A percentile compares a stretch with the other conserved stretches of the same genome.
Evolutionary conservation across 2,113 vertebrate species (phyloP).

Genomic region (Scolopax mira): DNA sequence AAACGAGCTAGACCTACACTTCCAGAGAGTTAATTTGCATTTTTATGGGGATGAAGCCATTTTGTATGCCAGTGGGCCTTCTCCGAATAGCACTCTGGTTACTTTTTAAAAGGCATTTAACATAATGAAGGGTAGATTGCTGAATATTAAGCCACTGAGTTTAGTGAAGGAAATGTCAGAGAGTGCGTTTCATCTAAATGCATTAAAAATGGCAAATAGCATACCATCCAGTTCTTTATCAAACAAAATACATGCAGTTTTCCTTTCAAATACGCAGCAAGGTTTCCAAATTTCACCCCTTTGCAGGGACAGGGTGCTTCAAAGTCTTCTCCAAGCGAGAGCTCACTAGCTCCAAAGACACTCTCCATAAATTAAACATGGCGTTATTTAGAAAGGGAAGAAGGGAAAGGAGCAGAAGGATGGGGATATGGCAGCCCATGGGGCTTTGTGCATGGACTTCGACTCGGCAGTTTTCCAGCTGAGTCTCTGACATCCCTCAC

Average conservation of each 20-base stretch:
- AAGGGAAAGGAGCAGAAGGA: not conserved
- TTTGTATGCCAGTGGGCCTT: conserved; percentile 47
- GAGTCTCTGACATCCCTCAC: not conserved
- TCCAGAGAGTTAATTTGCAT: conserved; percentile 62
- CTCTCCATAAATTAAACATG: fast-evolving
- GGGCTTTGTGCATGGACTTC: too few relatives aligned
- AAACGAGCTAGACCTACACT: conserved; percentile 49
- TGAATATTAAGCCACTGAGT: conserved; percentile 51
- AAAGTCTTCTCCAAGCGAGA: fast-evolving
- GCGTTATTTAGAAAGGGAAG: not conserved
- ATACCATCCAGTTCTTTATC: not conserved
- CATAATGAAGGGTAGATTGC: conserved; percentile 59
- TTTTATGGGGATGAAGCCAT: conserved; percentile 68
- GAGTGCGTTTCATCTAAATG: conserved; percentile 31
- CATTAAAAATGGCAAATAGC: conserved; percentile 20
- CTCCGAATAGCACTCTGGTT: conserved; percentile 28
- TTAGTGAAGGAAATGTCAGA: conserved; percentile 55
- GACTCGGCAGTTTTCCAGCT: not conserved
- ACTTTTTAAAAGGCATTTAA: conserved; percentile 60
- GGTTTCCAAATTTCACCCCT: not conserved
- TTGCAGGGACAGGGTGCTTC: too few relatives aligned
- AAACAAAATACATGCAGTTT: not conserved
- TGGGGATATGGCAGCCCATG: fast-evolving
- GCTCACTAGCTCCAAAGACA: not conserved
- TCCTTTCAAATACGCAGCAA: not conserved